phyloP scores from a whole-genome alignment of 35 echinoderm and acorn worm species.

The Strongylocentrotus purpuratus region DNA sequence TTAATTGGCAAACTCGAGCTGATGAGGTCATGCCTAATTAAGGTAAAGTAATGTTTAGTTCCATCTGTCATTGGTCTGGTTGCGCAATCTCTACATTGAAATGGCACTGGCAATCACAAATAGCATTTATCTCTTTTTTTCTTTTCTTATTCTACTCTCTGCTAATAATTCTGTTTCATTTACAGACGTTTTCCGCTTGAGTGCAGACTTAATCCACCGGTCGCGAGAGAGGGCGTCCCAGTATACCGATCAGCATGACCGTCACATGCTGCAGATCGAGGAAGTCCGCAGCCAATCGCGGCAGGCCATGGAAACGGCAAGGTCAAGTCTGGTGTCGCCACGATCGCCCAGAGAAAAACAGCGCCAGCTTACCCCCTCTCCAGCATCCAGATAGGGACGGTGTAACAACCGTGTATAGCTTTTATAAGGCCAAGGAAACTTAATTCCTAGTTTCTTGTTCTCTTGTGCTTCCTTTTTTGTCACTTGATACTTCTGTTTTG shows the following conservation, averaged over 20 bases:
- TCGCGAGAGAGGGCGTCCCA: conserved; percentile 59
- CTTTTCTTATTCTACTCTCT: background rate
- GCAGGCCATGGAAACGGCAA: conserved; percentile 65
- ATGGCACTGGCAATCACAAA: too few species aligned
- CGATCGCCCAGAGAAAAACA: background rate
- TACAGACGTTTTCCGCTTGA: conserved; percentile 82
- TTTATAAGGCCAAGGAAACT: too few species aligned
- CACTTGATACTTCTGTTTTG: too few species aligned
- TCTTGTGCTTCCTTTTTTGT: too few species aligned
- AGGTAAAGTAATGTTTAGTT: too few species aligned
- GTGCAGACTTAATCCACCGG: conserved; percentile 76
- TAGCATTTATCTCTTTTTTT: background rate
- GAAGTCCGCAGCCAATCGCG: conserved; percentile 82
- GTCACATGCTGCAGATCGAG: conserved; percentile 76
- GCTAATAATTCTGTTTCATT: too few species aligned
- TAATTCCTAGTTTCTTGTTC: too few species aligned
- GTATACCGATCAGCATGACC: conserved; percentile 61
- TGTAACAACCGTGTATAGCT: too few species aligned
- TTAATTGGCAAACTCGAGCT: too few species aligned
- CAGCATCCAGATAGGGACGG: background rate
- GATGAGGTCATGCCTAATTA: too few species aligned
- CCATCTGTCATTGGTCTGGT: too few species aligned
- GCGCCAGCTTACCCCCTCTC: conserved; percentile 3
- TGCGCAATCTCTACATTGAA: too few species aligned
- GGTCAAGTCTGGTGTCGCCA: conserved; percentile 41